Evolutionary conservation across 2,888 invertebrate species (phyloP).

Genomic region (Drosophila kambysellisi): DNA sequence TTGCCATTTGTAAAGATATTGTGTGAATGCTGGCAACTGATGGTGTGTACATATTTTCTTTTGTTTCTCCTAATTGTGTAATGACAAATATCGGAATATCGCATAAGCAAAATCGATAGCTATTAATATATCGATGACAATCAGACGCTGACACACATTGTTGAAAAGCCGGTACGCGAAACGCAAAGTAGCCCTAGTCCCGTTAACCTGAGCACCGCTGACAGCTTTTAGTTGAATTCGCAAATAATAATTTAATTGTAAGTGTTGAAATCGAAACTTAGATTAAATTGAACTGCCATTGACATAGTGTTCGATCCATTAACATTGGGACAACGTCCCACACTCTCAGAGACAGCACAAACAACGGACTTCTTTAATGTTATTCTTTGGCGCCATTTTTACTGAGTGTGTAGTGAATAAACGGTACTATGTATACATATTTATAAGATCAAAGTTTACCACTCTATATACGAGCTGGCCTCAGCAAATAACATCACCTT

Average conservation of each 20-base stretch:
- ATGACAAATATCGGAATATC: conserved; percentile 1
- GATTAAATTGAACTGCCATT: not conserved
- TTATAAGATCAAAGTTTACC: conserved; percentile 9
- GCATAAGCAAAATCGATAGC: not conserved
- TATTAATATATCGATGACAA: not conserved
- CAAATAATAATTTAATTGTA: no score
- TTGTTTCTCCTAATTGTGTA: conserved; percentile 14
- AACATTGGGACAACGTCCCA: not conserved
- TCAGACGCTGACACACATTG: not conserved
- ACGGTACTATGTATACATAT: no score
- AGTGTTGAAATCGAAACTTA: not conserved
- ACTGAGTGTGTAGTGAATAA: not conserved
- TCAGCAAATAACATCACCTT: conserved; percentile 4
- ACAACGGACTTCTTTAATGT: not conserved
- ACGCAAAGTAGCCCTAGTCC: not conserved
- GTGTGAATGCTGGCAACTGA: conserved; percentile 51
- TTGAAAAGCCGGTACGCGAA: not conserved
- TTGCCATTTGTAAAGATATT: conserved; percentile 12
- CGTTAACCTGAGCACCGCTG: not conserved
- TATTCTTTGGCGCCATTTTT: conserved; percentile 5
- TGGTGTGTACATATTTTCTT: conserved; percentile 52
- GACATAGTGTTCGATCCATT: not conserved
- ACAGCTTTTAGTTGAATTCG: no score
- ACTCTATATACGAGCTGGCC: conserved; percentile 3
- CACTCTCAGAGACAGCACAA: conserved; percentile 25